A percentile compares a stretch with the other conserved stretches of the same genome.
Conservation (phyloP, 2,113 vertebrate species). For the Urocynchramus pylzowi region DNA sequence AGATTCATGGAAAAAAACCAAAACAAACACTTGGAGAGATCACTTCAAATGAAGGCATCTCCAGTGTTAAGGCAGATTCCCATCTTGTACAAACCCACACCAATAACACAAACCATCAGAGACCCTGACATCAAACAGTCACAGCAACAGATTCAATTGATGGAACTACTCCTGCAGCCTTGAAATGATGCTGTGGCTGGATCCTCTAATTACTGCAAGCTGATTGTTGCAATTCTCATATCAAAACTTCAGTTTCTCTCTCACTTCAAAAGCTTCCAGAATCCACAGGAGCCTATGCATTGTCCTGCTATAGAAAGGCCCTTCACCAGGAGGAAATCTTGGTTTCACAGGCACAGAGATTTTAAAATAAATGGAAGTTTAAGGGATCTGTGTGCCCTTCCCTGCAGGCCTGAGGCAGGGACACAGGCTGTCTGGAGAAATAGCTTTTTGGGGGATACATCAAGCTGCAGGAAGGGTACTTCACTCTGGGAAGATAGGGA, state of each 20-base stretch:
- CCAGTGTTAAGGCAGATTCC: neutral
- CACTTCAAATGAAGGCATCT: neutral
- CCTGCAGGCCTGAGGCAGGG: rapidly evolving
- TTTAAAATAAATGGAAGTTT: neutral
- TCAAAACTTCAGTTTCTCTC: neutral
- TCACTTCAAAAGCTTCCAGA: neutral
- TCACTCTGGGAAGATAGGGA: neutral
- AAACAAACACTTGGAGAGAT: neutral
- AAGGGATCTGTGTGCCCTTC: neutral
- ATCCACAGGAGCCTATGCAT: neutral
- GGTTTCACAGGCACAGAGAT: neutral
- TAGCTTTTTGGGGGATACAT: neutral
- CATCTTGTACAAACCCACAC: neutral
- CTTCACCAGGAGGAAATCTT: neutral
- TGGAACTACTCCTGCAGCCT: neutral
- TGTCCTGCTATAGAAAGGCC: neutral
- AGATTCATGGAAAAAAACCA: neutral
- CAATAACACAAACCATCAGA: neutral
- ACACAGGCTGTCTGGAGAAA: neutral
- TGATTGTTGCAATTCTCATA: neutral
- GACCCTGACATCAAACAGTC: neutral
- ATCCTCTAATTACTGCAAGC: neutral
- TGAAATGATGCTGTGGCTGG: neutral
- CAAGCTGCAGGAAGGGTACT: neutral
- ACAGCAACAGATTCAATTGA: neutral